Base-by-base conservation (phyloP, 37 sponge, comb jelly and placozoan genomes). In the Halichondria panicea region DNA sequence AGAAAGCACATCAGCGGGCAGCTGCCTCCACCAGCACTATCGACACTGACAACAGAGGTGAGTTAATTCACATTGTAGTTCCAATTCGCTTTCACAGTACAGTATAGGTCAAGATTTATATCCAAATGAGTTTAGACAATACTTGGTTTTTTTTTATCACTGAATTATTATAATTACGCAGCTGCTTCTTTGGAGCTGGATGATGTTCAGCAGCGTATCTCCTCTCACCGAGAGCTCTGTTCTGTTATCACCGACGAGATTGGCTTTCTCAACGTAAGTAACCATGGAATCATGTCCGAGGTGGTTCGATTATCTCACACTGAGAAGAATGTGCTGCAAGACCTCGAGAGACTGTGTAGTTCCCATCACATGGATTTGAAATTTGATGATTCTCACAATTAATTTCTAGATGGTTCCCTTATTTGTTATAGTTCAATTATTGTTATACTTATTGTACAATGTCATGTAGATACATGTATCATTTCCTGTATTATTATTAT, bases 201-300 rank as follows among this genome's bases (percentile, higher is more conserved):
- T 63, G 50, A 34, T 2, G 37, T 85, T 35, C 72, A 77, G 32
- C 78, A 78, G 67, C 48, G 62, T 28, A 77, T 85, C n/a, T 65
- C 55, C 57, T 55, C 72, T 12, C 35, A 68, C 19, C 60, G 86
- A 65, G 73, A 72, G 18, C 79, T 85, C 15, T 78, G 78, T 41
- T 40, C 21, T 34, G 68, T 76, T 25, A 73, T 85, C 48, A 63
- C 56, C 48, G 45, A 71, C 36, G 86, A 85, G 74, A 85, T 85
- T 3, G 68, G 79, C 0, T 85, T 66, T 74, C 74, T 85, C 43
- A 85, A 63, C 6, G 78, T 43, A 24, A 71, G 66, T 21, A 70
- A 34, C 39, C 73, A 85, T 34, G 71, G 73, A 36, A 63, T 67
- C 66, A 85, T 85, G 86, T 38, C 78, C 0, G 86, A 85, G 68